Evolutionary conservation across 2,888 invertebrate species (phyloP).

Genomic region (Eristalinus sepulchralis): DNA sequence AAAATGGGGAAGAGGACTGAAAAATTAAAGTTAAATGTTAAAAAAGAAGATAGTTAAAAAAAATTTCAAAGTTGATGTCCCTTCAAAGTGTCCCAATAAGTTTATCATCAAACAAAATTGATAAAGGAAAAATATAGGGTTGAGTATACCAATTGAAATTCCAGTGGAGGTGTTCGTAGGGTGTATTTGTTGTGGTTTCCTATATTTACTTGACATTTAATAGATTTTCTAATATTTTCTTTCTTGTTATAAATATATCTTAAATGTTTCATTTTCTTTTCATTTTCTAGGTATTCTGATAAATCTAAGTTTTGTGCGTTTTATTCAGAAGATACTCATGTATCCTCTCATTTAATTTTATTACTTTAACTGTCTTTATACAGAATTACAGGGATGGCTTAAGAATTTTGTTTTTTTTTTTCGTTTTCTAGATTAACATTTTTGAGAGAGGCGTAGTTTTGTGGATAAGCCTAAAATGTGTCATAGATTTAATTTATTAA

Average conservation of each 20-base stretch:
- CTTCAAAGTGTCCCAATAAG: neutral
- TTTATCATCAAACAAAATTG: neutral
- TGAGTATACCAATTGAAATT: neutral
- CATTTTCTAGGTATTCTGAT: slow-evolving; percentile 17
- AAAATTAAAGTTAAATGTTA: no score
- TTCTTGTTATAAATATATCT: neutral
- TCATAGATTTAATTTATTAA: neutral
- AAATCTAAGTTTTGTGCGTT: slow-evolving; percentile 55
- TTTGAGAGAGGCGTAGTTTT: neutral
- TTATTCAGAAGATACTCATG: slow-evolving; percentile 22
- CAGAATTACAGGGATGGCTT: neutral
- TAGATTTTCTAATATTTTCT: neutral
- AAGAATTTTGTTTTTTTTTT: neutral
- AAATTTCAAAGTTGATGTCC: no score
- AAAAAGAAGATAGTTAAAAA: no score
- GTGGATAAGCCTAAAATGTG: neutral
- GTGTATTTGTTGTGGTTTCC: neutral
- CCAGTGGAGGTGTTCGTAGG: neutral
- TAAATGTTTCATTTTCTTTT: neutral
- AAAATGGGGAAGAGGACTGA: no score
- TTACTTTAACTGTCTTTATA: slow-evolving; percentile 6
- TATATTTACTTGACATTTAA: slow-evolving; percentile 7
- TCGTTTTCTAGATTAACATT: neutral
- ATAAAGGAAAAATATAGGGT: neutral
- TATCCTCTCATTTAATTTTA: neutral